A percentile compares a stretch with the other conserved stretches of the same genome.
Conservation (phyloP, 2,113 vertebrate species). For the Bolborhynchus lineola region DNA sequence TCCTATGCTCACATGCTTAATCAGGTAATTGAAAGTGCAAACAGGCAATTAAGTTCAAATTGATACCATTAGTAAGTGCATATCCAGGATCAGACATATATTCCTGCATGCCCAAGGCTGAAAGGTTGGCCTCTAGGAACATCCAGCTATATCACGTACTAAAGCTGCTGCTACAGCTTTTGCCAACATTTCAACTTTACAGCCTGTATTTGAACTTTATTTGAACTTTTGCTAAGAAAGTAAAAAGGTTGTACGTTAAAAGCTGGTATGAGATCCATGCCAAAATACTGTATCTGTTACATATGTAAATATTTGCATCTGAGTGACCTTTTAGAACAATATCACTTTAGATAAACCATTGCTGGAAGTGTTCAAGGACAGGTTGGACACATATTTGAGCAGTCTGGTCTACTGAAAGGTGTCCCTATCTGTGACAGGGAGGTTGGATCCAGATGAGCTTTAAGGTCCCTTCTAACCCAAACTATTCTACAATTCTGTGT, state of each 20-base stretch:
- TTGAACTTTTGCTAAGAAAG: background rate
- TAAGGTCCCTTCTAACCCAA: background rate
- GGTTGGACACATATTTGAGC: background rate
- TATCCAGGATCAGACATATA: background rate
- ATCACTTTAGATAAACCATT: background rate
- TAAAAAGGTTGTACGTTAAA: background rate
- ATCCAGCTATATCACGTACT: background rate
- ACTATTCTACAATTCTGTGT: background rate
- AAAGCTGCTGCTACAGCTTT: background rate
- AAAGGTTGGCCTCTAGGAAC: background rate
- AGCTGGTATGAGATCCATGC: background rate
- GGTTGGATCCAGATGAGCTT: background rate
- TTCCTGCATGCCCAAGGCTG: background rate
- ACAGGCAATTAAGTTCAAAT: background rate
- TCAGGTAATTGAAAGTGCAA: background rate
- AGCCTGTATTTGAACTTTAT: background rate
- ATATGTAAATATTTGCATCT: background rate
- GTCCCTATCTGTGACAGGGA: background rate
- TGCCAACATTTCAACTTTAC: background rate
- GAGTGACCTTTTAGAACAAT: background rate
- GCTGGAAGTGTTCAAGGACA: background rate
- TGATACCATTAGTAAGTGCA: background rate
- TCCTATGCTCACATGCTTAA: rapidly evolving
- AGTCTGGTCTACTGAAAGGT: background rate
- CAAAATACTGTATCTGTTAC: background rate